Base-by-base conservation (phyloP, 2,113 vertebrate genomes). In the Grammomys dolichurus region DNA sequence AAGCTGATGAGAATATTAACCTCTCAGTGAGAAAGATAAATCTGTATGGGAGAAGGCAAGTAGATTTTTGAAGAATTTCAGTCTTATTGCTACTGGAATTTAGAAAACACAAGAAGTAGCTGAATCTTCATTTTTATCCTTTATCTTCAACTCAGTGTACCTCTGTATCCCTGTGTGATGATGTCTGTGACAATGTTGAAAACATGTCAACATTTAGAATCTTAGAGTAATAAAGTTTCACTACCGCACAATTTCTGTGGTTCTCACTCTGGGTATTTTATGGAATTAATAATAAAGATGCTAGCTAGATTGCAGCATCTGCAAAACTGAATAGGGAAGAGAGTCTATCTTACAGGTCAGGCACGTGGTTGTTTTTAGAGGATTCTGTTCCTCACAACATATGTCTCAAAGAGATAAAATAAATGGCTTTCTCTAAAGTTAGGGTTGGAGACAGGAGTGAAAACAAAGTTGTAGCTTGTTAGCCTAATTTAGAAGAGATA, bases 1-100 rank as follows among this genome's bases (percentile, higher is more conserved):
- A 93, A 91, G 85, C 33, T 70, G 7, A 58, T 46, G 22, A 89
- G 2, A 72, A 58, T 1, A 11, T 58, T 91, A 60, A 75, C 22
- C 43, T 93, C 26, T 88, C 17, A 81, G 81, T 87, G 31, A 88
- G 77, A 28, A 82, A 76, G 69, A 96, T 7, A 86, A 86, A 96
- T 7, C 19, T 86, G 56, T 8, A 72, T 86, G 11, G 46, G 48
- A 56, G 28, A 70, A 95, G 93, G 65, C 11, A 92, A 85, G 91
- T 70, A 54, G 40, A 75, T 20, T 76, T 65, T 9, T 54, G 4
- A 76, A 77, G 92, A 67, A 9, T 77, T 95, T 95, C 26, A 16
- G 31, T 80, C 16, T 60, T 7, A 77, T 69, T 78, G 24, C 3
- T 19, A 51, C 51, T 78, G 65, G 16, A 33, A 77, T 78, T 65